phyloP scores from a whole-genome alignment of 2,797 vertebrate species.

The Pseudomugil tenellus region DNA sequence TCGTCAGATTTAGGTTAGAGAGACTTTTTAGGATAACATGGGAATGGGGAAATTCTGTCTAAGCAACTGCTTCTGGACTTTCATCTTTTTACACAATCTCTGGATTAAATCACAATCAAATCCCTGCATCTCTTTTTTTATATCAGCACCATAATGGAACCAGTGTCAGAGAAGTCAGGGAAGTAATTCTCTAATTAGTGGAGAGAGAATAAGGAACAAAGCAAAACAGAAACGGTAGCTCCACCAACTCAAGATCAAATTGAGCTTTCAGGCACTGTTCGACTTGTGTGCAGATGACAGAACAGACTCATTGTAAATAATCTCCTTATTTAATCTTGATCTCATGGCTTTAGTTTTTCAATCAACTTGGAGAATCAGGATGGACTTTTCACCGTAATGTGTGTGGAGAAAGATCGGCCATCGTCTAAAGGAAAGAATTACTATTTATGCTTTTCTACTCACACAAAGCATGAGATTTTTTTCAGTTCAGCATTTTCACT shows the following conservation, averaged over 20 bases:
- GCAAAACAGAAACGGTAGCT: constrained; percentile 42
- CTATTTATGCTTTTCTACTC: constrained; percentile 40
- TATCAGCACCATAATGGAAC: constrained; percentile 70
- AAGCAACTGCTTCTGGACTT: constrained; percentile 66
- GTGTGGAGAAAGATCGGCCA: constrained; percentile 28
- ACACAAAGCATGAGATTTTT: constrained; percentile 14
- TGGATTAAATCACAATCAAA: constrained; percentile 75
- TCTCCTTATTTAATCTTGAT: constrained; percentile 82
- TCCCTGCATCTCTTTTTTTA: constrained; percentile 48
- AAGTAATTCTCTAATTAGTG: constrained; percentile 79
- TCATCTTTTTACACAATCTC: constrained; percentile 77
- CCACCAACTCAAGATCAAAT: constrained; percentile 69
- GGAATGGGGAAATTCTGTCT: constrained; percentile 65
- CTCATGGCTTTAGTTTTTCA: constrained; percentile 81
- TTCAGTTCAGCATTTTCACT: constrained; percentile 35
- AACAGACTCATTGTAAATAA: constrained; percentile 79
- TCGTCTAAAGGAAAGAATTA: constrained; percentile 35
- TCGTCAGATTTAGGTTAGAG: constrained; percentile 36
- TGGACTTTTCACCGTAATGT: constrained; percentile 64
- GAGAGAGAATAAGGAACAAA: constrained; percentile 35
- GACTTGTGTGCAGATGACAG: constrained; percentile 73
- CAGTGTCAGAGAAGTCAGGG: constrained; percentile 66
- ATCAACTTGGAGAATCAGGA: constrained; percentile 78
- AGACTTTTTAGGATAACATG: constrained; percentile 59
- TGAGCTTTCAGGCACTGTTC: constrained; percentile 63